Percentiles rank a stretch among this genome's conserved stretches.
Conservation (phyloP, 2,888 invertebrate genomes). For the Acleris emargana region DNA sequence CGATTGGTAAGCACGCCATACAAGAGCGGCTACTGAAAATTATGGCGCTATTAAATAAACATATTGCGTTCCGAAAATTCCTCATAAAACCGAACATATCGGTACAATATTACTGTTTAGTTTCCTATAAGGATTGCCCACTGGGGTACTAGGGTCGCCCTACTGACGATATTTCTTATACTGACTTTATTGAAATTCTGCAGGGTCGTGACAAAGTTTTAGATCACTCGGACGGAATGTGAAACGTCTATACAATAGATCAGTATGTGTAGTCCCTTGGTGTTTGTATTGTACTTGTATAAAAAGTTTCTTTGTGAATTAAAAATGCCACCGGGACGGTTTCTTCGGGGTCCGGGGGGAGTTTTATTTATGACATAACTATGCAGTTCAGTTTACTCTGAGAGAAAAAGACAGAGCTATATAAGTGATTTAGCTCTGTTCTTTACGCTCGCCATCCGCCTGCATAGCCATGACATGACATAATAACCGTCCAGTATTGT, state of each 20-base stretch:
- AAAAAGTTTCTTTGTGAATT: neutral
- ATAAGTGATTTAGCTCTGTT: too few species aligned
- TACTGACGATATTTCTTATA: constrained; percentile 65
- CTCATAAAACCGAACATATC: constrained; percentile 73
- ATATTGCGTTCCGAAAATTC: constrained; percentile 67
- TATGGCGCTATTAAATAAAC: constrained; percentile 68
- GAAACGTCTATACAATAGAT: constrained; percentile 42
- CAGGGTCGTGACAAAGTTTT: constrained; percentile 60
- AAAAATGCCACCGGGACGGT: too few species aligned
- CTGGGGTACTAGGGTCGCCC: constrained; percentile 50
- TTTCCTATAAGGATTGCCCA: constrained; percentile 55
- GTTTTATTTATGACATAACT: too few species aligned
- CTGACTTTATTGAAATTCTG: constrained; percentile 78
- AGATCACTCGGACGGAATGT: constrained; percentile 54
- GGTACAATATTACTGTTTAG: constrained; percentile 55
- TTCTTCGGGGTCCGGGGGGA: too few species aligned
- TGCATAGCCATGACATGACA: too few species aligned
- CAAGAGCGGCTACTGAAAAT: constrained; percentile 44
- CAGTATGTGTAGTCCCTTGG: neutral
- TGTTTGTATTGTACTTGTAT: neutral
- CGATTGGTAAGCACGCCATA: constrained; percentile 22
- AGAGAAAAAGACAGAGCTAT: too few species aligned
- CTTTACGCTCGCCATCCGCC: too few species aligned
- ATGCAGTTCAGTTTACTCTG: too few species aligned
- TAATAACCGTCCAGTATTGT: too few species aligned